Base-by-base conservation (phyloP, 2,113 vertebrate species). In the Monarcha castaneiventris region DNA sequence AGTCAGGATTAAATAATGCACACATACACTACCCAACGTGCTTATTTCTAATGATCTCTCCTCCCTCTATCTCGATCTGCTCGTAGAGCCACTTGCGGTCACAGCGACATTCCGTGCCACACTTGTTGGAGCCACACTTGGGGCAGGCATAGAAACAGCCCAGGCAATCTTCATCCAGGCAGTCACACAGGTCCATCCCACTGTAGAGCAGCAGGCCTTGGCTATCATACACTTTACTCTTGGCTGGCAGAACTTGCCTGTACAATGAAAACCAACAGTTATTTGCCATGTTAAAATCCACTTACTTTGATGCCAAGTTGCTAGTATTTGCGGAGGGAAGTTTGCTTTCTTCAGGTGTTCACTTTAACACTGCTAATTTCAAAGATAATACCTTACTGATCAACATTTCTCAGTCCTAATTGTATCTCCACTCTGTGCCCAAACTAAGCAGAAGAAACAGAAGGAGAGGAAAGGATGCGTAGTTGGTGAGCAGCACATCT, bases 21-120 rank as follows among this genome's bases (percentile, higher is more conserved):
- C 22, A 10, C 19, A 10, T 3, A 29, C 43, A 27, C 93, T 98
- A 99, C 49, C 97, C 79, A 41, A 96, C 98, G 6, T 98, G 99
- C 93, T 99, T 99, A 81, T 99, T 99, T 54, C 98, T 98, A 81
- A 99, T 99, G 91, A 99, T 98, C 93, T 99, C 99, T 5, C 99
- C 99, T 3, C 99, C 99, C 96, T 99, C 99, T 12, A 99, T 99
- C 93, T 99, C 99, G 74, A 99, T 99, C 93, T 99, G 99, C 91
- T 99, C 99, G 52, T 99, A 99, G 0, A 99, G 97, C 99, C 99
- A 99, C 97, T 99, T 99, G 95, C 99, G 98, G 97, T 99, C 99
- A 14, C 99, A 99, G 94, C 99, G 99, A 63, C 99, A 99, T 37
- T 99, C 99, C 0, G 98, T 98, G 20, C 99, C 99, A 3, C 99